Evolutionary conservation across 2,888 invertebrate genomes (phyloP).

Genomic region (Papilio elwesi): DNA sequence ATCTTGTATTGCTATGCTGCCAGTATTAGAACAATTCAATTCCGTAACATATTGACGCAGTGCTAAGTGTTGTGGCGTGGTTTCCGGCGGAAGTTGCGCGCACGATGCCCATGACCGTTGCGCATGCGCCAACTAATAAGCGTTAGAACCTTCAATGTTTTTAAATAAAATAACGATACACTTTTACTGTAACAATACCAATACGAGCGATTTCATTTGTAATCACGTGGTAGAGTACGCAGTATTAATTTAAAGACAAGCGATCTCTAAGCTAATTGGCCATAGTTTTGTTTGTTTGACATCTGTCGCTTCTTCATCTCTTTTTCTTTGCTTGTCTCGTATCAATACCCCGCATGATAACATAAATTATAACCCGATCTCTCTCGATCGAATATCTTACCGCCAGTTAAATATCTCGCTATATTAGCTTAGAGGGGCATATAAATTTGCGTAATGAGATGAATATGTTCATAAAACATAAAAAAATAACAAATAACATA

Average conservation of each 20-base stretch:
- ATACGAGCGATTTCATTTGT: neutral
- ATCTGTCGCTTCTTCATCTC: neutral
- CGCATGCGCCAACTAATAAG: conserved; percentile 50
- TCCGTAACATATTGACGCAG: conserved; percentile 42
- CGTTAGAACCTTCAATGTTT: conserved; percentile 29
- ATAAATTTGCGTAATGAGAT: no score
- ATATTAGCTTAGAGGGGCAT: no score
- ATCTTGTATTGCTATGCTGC: conserved; percentile 36
- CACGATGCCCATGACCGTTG: conserved; percentile 78
- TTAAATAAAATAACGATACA: conserved; percentile 17
- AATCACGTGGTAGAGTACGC: neutral
- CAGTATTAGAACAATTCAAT: conserved; percentile 43
- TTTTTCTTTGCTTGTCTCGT: no score
- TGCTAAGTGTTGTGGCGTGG: conserved; percentile 58
- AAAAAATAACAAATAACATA: no score
- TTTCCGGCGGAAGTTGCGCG: conserved; percentile 80
- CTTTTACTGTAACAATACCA: conserved; percentile 3
- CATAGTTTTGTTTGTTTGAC: neutral
- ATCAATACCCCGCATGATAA: no score
- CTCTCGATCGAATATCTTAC: no score
- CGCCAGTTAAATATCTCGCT: no score
- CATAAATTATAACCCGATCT: no score
- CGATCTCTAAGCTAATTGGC: no score
- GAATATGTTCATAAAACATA: no score
- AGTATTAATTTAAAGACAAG: neutral